A percentile compares a stretch with the other conserved stretches of the same genome.
These are phyloP conservation scores for Melipona beecheii DNA, from an alignment of 2,888 invertebrate species.

Conservation along the genomic window DNA sequence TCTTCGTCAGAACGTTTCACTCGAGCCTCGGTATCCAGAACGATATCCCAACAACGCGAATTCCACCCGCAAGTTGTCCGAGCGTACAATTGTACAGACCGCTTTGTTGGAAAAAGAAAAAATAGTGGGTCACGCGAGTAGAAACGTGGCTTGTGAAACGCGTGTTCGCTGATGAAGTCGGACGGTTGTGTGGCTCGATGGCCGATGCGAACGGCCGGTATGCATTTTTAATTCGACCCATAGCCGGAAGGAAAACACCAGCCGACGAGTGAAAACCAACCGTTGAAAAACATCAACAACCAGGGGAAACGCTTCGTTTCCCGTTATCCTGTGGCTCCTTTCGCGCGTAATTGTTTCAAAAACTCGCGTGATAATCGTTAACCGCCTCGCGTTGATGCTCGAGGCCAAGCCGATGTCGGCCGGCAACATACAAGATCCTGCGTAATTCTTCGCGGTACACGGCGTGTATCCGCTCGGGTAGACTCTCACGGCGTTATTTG, in stretches of 20 bases:
- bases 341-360: slow-evolving; percentile 55
- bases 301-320: slow-evolving; percentile 29
- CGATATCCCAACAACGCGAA: slow-evolving; percentile 21
- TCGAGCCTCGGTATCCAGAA: background rate
- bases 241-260: background rate
- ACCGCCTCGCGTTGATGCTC: background rate
- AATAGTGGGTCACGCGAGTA: slow-evolving; percentile 52
- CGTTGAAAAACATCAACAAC: slow-evolving; percentile 28
- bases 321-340: slow-evolving; percentile 40
- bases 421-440: slow-evolving; percentile 42
- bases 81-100: background rate
- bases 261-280: slow-evolving; percentile 21
- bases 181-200: slow-evolving; percentile 27
- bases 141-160: slow-evolving; percentile 29
- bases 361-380: slow-evolving; percentile 59
- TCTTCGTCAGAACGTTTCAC: background rate
- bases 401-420: slow-evolving; percentile 32
- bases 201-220: slow-evolving; percentile 32
- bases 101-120: slow-evolving; percentile 15
- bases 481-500: slow-evolving; percentile 55
- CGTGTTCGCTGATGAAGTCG: slow-evolving; percentile 47
- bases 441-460: slow-evolving; percentile 56
- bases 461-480: slow-evolving; percentile 35
- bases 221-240: slow-evolving; percentile 48
- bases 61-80: slow-evolving; percentile 10